Conservation (phyloP, 2,888 invertebrate genomes). For the Actias luna region DNA sequence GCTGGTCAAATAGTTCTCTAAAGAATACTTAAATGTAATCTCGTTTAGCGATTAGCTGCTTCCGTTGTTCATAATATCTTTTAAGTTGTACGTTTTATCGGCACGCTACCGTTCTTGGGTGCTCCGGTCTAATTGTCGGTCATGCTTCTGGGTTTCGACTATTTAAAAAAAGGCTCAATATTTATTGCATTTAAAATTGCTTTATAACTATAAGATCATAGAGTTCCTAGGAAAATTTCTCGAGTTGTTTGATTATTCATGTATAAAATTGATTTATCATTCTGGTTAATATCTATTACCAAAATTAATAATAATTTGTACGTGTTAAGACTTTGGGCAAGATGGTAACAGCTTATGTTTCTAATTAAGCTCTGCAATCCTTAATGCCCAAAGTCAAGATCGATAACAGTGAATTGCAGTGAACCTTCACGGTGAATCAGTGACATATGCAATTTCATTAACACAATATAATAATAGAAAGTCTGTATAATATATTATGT, state of each 20-base stretch:
- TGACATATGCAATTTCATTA: not conserved
- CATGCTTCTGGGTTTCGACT: slow-evolving; percentile 48
- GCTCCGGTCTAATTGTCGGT: slow-evolving; percentile 49
- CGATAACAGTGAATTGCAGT: not conserved
- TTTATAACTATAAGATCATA: not conserved
- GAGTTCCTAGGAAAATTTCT: not conserved
- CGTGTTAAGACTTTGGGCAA: not conserved
- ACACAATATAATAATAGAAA: not conserved
- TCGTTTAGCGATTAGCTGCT: slow-evolving; percentile 47
- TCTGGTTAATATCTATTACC: not conserved
- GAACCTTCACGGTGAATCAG: not conserved
- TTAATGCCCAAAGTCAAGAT: not conserved
- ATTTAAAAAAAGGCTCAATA: not conserved
- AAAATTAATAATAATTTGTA: not conserved
- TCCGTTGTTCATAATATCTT: slow-evolving; percentile 54
- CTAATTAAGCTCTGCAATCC: too few species aligned
- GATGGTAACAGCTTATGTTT: not conserved
- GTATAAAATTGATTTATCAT: not conserved
- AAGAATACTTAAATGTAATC: slow-evolving; percentile 15
- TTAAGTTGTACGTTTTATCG: slow-evolving; percentile 42
- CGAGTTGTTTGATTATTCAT: not conserved
- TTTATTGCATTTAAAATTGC: slow-evolving; percentile 2
- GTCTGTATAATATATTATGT: not conserved
- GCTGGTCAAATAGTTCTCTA: not conserved
- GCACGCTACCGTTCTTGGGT: slow-evolving; percentile 48